Evolutionary conservation across 2,797 vertebrate genomes (phyloP).

Genomic region (Hafferia zeledoni): DNA sequence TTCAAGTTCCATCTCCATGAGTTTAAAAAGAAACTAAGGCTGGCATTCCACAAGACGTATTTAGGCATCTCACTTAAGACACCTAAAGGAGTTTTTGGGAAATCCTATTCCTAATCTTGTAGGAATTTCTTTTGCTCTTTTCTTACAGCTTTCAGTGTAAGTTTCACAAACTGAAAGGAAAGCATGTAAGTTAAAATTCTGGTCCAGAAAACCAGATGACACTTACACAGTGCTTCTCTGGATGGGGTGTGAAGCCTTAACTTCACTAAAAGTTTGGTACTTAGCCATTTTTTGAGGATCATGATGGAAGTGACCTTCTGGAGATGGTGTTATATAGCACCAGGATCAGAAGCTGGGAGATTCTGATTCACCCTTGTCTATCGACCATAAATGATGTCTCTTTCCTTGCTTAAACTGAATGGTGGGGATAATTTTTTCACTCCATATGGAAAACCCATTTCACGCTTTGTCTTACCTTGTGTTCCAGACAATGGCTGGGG

Average conservation of each 20-base stretch:
- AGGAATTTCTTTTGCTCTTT: not conserved
- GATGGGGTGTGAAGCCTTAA: not conserved
- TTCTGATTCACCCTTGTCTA: not conserved
- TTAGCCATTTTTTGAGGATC: not conserved
- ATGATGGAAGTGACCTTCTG: not conserved
- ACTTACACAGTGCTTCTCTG: not conserved
- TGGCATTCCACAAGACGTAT: not conserved
- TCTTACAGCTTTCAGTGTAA: not conserved
- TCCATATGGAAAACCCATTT: slow-evolving; percentile 21
- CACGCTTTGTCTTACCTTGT: not conserved
- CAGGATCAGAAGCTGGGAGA: not conserved
- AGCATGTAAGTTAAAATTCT: not conserved
- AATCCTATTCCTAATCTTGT: not conserved
- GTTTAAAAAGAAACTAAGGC: not conserved
- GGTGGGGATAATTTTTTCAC: not conserved
- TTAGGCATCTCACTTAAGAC: not conserved
- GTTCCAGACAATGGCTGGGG: not conserved
- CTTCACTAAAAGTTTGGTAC: not conserved
- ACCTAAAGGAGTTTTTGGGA: not conserved
- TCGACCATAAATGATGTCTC: not conserved
- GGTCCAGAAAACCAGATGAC: not conserved
- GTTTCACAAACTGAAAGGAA: not conserved
- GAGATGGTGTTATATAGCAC: not conserved
- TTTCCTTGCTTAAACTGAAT: not conserved
- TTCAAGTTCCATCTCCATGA: not conserved